phyloP scores from a whole-genome alignment of 2,888 invertebrate genomes.

The Acronicta aceris region DNA sequence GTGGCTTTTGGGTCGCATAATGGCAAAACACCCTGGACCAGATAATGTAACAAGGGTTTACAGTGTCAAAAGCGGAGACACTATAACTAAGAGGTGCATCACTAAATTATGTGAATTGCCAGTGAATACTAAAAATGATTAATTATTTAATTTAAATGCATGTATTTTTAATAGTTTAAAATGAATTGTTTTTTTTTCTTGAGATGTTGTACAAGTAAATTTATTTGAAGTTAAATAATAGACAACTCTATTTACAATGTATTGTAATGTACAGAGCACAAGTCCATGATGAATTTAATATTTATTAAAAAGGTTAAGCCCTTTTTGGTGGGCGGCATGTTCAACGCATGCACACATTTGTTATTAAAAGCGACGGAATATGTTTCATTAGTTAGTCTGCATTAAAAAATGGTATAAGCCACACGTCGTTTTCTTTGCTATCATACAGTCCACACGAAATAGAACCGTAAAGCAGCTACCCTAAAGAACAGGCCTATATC shows the following conservation, averaged over 20 bases:
- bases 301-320: background rate
- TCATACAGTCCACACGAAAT: background rate
- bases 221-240: no score
- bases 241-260: background rate
- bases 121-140: background rate
- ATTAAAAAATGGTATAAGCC: background rate
- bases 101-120: background rate
- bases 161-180: background rate
- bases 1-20: background rate
- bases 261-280: background rate
- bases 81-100: background rate
- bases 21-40: conserved; percentile 1
- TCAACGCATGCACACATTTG: background rate
- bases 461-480: background rate
- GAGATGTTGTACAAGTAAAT: no score
- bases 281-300: background rate
- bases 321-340: conserved; percentile 4
- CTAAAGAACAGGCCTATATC: no score
- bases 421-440: conserved; percentile 1
- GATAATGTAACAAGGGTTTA: conserved; percentile 1
- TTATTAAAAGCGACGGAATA: background rate
- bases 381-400: background rate
- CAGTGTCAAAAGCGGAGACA: conserved; percentile 2
- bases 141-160: background rate
- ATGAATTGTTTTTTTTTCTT: background rate